A percentile compares a stretch with the other conserved stretches of the same genome.
These are phyloP conservation scores for Tachina grossa DNA, from an alignment of 2,888 invertebrate species.

Conservation along the genomic window DNA sequence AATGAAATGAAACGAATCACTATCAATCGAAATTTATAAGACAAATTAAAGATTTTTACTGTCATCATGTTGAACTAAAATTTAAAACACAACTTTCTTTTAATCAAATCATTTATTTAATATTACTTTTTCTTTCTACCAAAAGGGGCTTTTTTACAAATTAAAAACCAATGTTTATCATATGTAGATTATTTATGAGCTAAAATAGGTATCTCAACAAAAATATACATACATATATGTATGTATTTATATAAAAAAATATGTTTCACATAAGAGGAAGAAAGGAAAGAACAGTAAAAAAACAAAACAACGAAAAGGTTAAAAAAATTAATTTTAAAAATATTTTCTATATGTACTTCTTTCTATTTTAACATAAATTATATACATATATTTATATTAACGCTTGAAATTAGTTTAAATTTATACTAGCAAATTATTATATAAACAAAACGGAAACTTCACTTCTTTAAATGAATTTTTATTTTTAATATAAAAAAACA, in stretches of 20 bases:
- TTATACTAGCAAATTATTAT: conserved; percentile 50
- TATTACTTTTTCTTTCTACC: conserved; percentile 23
- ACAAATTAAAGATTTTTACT: too few relatives aligned
- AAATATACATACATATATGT: not conserved
- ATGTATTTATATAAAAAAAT: conserved; percentile 23
- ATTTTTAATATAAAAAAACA: conserved; percentile 57
- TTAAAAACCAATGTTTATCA: conserved; percentile 14
- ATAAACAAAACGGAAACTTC: conserved; percentile 41
- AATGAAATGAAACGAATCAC: too few relatives aligned
- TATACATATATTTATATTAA: conserved; percentile 14
- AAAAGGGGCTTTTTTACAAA: conserved; percentile 48
- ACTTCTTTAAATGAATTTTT: conserved; percentile 12
- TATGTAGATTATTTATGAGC: conserved; percentile 7
- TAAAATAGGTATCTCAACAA: conserved; percentile 15
- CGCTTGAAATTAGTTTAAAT: conserved; percentile 44
- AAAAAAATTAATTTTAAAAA: conserved; percentile 13
- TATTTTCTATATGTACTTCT: conserved; percentile 16
- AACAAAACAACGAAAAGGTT: conserved; percentile 14
- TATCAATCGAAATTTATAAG: too few relatives aligned
- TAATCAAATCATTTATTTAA: conserved; percentile 13
- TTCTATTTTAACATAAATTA: conserved; percentile 31
- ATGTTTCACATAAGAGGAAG: conserved; percentile 53
- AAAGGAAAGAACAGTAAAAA: not conserved
- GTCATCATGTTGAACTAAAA: too few relatives aligned
- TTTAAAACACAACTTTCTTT: not conserved